phyloP scores from a whole-genome alignment of 1,140 invertebrate species.

The Drosophila erecta region DNA sequence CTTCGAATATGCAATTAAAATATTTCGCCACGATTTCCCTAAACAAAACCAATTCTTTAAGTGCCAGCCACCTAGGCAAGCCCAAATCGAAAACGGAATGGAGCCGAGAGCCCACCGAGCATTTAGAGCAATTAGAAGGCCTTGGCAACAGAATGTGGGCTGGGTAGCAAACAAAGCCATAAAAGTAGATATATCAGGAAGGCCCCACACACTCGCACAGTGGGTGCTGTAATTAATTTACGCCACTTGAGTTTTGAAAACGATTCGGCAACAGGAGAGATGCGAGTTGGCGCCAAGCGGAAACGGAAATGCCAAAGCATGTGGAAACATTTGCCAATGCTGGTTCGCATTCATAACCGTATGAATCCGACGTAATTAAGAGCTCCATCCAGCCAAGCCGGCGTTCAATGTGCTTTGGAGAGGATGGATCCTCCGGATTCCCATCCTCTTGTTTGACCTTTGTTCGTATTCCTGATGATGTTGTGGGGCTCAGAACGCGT shows the following conservation, averaged over 20 bases:
- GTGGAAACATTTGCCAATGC: constrained; percentile 77
- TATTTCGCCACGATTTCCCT: constrained; percentile 65
- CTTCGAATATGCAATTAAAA: constrained; percentile 63
- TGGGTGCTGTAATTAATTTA: constrained; percentile 73
- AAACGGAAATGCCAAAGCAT: constrained; percentile 69
- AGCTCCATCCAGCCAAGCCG: constrained; percentile 18
- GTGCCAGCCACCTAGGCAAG: constrained; percentile 18
- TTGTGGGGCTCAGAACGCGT: constrained; percentile 32
- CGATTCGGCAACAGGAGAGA: constrained; percentile 42
- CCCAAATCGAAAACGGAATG: constrained; percentile 13
- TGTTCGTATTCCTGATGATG: constrained; percentile 19
- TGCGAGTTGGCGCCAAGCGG: constrained; percentile 37
- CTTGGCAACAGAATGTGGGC: constrained; percentile 34
- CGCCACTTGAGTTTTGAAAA: constrained; percentile 71
- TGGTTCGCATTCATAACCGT: constrained; percentile 30
- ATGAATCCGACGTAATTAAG: constrained; percentile 64
- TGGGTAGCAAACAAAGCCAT: constrained; percentile 25
- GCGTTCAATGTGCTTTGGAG: constrained; percentile 38
- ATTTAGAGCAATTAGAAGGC: constrained; percentile 54
- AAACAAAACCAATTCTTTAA: constrained; percentile 52
- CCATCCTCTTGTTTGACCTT: constrained; percentile 23
- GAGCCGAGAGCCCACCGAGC: constrained; percentile 18
- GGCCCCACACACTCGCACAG: constrained; percentile 13
- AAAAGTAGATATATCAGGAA: constrained; percentile 49
- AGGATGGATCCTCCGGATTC: constrained; percentile 27